These are phyloP conservation scores for Oenanthe oenanthe DNA, from an alignment of 2,113 vertebrate species.

Conservation along the genomic window DNA sequence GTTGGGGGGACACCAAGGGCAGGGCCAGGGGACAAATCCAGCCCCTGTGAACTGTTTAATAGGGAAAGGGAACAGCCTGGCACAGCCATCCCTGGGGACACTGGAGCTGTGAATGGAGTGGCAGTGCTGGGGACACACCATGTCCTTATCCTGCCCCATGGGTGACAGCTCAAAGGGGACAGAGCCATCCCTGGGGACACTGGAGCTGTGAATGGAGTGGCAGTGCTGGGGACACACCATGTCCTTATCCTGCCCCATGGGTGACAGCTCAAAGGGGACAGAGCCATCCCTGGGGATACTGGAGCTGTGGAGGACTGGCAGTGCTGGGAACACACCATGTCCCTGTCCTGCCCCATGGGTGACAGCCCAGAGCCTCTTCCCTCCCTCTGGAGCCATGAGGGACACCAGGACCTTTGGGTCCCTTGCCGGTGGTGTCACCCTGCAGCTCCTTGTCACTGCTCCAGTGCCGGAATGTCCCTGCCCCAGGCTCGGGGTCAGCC, in stretches of 20 bases:
- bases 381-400: fast-evolving
- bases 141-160: no score
- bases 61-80: fast-evolving
- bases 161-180: neutral
- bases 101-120: fast-evolving
- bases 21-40: neutral
- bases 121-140: neutral
- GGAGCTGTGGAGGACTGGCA: neutral
- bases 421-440: neutral
- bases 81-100: fast-evolving
- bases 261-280: neutral
- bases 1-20: fast-evolving
- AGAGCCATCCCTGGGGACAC: fast-evolving
- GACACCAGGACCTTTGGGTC: neutral
- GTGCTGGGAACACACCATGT: fast-evolving
- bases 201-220: neutral
- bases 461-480: fast-evolving
- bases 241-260: fast-evolving
- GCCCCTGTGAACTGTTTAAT: fast-evolving
- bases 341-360: fast-evolving
- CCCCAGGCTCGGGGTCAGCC: fast-evolving
- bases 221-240: no score
- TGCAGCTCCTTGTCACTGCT: neutral
- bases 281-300: fast-evolving
- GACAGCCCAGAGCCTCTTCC: neutral